Conservation (phyloP, 2,113 vertebrate species). For the Corythoichthys haematopterus region DNA sequence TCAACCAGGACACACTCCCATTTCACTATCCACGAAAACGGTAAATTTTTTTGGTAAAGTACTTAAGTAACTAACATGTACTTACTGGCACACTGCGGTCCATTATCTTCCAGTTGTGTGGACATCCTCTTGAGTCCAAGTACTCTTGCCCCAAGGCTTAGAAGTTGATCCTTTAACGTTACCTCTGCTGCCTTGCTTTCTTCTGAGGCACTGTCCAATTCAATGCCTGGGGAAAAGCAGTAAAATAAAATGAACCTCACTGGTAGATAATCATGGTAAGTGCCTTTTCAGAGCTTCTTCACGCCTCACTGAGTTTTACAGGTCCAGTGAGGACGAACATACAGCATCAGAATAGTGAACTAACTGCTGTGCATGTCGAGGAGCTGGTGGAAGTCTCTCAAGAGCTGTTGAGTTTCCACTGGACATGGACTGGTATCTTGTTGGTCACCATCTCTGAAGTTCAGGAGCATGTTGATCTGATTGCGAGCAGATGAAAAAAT, state of each 20-base stretch:
- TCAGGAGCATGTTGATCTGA: slow-evolving; percentile 91
- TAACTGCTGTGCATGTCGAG: slow-evolving; percentile 86
- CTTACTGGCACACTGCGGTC: slow-evolving; percentile 77
- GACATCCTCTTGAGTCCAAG: slow-evolving; percentile 75
- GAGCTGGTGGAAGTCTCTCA: slow-evolving; percentile 85
- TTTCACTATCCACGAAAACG: too few relatives aligned
- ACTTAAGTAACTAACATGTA: not conserved
- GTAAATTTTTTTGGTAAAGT: not conserved
- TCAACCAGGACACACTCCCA: not conserved
- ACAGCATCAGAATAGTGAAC: slow-evolving; percentile 17
- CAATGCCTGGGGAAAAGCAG: slow-evolving; percentile 72
- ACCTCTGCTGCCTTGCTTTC: slow-evolving; percentile 73
- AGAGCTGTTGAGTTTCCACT: slow-evolving; percentile 79
- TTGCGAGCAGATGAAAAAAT: not conserved
- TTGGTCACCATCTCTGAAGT: slow-evolving; percentile 82
- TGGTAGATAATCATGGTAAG: not conserved
- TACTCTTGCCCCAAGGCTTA: slow-evolving; percentile 78
- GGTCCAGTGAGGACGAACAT: slow-evolving; percentile 4
- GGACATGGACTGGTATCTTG: slow-evolving; percentile 83
- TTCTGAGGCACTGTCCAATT: slow-evolving; percentile 74
- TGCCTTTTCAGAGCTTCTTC: slow-evolving; percentile 2
- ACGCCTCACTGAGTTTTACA: not conserved
- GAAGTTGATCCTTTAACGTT: slow-evolving; percentile 77
- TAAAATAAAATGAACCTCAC: not conserved
- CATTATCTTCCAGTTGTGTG: slow-evolving; percentile 65